These are phyloP conservation scores for Leuctra nigra DNA, from an alignment of 2,888 invertebrate genomes.

Conservation along the genomic window DNA sequence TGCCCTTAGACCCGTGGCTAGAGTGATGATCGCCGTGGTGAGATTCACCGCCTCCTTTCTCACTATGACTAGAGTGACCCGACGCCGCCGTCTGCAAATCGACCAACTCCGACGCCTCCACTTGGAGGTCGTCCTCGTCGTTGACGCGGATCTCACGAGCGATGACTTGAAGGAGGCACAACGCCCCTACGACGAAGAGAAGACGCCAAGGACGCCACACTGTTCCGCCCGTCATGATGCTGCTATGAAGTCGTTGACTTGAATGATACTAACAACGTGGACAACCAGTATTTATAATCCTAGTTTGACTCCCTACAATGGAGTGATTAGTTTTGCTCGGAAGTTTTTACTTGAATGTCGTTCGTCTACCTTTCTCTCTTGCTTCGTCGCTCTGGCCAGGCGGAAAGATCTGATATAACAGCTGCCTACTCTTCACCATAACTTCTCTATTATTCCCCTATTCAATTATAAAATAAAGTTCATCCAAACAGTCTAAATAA, in stretches of 20 bases:
- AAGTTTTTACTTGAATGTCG: slow-evolving; percentile 1
- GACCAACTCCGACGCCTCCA: slow-evolving; percentile 15
- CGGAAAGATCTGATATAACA: slow-evolving; percentile 2
- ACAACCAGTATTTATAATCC: slow-evolving; percentile 6
- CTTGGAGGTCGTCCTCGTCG: slow-evolving; percentile 1
- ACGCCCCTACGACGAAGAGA: slow-evolving; percentile 15
- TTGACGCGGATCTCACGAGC: slow-evolving; percentile 14
- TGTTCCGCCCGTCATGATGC: slow-evolving; percentile 1
- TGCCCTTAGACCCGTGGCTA: slow-evolving; percentile 67
- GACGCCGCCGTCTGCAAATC: slow-evolving; percentile 22
- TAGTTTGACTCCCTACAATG: background rate
- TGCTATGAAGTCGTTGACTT: background rate
- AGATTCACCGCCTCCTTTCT: slow-evolving; percentile 61
- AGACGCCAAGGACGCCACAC: slow-evolving; percentile 20
- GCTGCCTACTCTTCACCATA: too few relatives aligned
- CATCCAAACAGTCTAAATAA: too few relatives aligned
- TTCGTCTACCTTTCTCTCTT: slow-evolving; percentile 6
- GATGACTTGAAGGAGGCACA: slow-evolving; percentile 19
- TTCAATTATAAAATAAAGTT: too few relatives aligned
- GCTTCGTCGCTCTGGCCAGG: slow-evolving; percentile 2
- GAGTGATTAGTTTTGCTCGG: slow-evolving; percentile 7
- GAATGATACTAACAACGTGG: background rate
- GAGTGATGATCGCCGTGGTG: slow-evolving; percentile 61
- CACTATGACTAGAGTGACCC: slow-evolving; percentile 41
- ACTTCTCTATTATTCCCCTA: background rate